These are phyloP conservation scores for Hipparchia semele DNA, from an alignment of 2,888 invertebrate species.

Conservation along the genomic window DNA sequence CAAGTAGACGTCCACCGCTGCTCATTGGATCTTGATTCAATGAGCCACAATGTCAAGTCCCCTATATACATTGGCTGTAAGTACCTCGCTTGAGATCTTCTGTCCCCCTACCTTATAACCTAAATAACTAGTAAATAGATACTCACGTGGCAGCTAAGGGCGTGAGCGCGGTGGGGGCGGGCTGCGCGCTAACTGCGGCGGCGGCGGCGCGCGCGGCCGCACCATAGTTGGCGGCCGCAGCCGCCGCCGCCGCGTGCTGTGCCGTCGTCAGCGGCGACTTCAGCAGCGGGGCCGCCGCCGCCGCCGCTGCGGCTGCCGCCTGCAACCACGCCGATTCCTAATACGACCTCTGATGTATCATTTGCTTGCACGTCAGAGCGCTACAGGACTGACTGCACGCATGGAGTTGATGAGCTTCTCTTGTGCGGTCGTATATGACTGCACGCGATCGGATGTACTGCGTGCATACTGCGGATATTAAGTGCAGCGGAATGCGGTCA, in stretches of 20 bases:
- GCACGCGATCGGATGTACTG: too few relatives aligned
- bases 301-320: constrained; percentile 86
- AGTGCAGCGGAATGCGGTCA: too few relatives aligned
- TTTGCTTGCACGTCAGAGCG: neutral
- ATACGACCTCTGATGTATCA: constrained; percentile 7
- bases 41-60: too few relatives aligned
- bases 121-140: neutral
- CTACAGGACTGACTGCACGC: neutral
- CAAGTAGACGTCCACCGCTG: too few relatives aligned
- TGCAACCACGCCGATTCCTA: constrained; percentile 56
- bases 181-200: constrained; percentile 86
- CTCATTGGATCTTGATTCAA: too few relatives aligned
- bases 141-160: constrained; percentile 70
- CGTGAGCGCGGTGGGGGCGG: constrained; percentile 83
- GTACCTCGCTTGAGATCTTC: too few relatives aligned
- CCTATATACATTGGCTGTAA: too few relatives aligned
- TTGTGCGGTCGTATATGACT: too few relatives aligned
- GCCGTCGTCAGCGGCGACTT: constrained; percentile 92
- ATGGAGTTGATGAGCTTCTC: too few relatives aligned
- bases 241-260: constrained; percentile 94
- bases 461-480: too few relatives aligned
- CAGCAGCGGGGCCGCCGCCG: constrained; percentile 90
- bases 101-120: too few relatives aligned
- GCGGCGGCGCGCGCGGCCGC: constrained; percentile 93
- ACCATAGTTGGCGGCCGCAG: constrained; percentile 93